These are phyloP conservation scores for Acromyrmex echinatior DNA, from an alignment of 1,140 invertebrate genomes.

Conservation along the genomic window DNA sequence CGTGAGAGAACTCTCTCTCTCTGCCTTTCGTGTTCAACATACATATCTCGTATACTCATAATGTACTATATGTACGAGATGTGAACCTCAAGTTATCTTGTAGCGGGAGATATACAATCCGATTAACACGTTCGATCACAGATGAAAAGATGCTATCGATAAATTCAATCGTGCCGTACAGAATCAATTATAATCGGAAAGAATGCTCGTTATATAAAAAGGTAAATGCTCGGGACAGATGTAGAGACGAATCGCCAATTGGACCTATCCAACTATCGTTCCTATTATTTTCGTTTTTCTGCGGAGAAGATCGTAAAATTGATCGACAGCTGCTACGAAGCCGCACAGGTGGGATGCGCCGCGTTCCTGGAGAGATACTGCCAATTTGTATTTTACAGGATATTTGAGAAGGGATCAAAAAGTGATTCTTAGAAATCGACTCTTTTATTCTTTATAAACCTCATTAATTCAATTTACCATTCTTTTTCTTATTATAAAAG, in stretches of 20 bases:
- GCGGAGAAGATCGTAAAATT: conserved; percentile 38
- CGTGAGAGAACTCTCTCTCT: conserved; percentile 5
- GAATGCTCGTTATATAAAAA: conserved; percentile 21
- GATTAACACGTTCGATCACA: conserved; percentile 25
- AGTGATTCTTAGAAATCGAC: conserved; percentile 25
- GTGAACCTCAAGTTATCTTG: conserved; percentile 32
- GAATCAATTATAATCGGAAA: conserved; percentile 48
- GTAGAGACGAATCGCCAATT: conserved; percentile 41
- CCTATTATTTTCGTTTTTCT: conserved; percentile 38
- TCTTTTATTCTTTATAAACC: neutral
- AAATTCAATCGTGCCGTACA: conserved; percentile 56
- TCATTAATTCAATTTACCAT: neutral
- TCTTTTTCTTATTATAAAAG: conserved; percentile 10
- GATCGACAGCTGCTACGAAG: conserved; percentile 64
- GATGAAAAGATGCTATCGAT: conserved; percentile 51
- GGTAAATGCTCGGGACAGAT: conserved; percentile 10
- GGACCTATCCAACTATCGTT: neutral
- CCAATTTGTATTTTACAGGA: conserved; percentile 67
- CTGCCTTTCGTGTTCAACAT: neutral
- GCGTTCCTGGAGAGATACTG: conserved; percentile 15
- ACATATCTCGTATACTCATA: conserved; percentile 6
- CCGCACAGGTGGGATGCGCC: conserved; percentile 59
- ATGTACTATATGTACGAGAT: conserved; percentile 18
- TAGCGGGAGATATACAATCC: conserved; percentile 39
- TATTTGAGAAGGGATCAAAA: conserved; percentile 35